Evolutionary conservation across 1,140 invertebrate genomes (phyloP).

Genomic region (Sogatella furcifera): DNA sequence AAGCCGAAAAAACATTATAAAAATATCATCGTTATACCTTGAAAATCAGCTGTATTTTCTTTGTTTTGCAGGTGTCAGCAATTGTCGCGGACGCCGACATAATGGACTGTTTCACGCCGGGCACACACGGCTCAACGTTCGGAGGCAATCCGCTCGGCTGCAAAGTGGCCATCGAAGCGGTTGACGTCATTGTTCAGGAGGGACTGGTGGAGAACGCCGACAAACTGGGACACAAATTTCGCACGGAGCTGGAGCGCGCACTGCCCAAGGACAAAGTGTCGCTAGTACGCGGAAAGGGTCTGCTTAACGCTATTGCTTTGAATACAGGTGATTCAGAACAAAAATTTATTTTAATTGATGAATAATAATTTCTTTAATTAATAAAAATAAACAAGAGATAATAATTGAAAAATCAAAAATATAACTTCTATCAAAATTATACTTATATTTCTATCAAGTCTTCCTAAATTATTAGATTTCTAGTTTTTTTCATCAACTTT

Average conservation of each 20-base stretch:
- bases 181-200: conserved; percentile 77
- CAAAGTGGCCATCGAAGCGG: conserved; percentile 65
- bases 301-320: conserved; percentile 93
- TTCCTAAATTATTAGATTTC: no score
- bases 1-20: no score
- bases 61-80: conserved; percentile 56
- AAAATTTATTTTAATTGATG: no score
- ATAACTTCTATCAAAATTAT: no score
- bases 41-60: no score
- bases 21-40: no score
- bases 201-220: conserved; percentile 79
- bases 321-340: conserved; percentile 45
- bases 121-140: conserved; percentile 95
- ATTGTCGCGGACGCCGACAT: conserved; percentile 73
- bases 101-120: conserved; percentile 87
- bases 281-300: conserved; percentile 77
- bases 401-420: no score
- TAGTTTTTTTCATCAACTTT: no score
- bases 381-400: no score
- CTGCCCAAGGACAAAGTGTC: conserved; percentile 65
- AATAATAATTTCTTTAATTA: no score
- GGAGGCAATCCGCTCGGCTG: conserved; percentile 95
- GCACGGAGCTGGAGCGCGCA: conserved; percentile 55
- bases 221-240: conserved; percentile 65
- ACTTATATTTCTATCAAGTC: no score